A percentile compares a stretch with the other conserved stretches of the same genome.
Evolutionary conservation across 2,797 vertebrate species (phyloP).

Genomic region (Coranthus polyacanthus): DNA sequence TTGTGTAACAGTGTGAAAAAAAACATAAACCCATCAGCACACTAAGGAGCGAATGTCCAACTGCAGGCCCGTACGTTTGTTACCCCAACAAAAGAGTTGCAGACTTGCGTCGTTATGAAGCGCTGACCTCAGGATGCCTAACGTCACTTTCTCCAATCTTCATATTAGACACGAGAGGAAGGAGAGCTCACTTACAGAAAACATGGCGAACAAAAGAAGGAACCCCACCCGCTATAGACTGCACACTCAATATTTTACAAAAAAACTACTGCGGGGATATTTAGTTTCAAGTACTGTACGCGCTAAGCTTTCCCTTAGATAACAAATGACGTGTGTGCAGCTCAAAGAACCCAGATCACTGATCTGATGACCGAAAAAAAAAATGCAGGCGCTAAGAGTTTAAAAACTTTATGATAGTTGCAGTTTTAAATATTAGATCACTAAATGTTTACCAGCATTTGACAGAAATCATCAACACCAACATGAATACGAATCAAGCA

Average conservation of each 20-base stretch:
- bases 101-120: background rate
- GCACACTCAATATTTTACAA: background rate
- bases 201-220: slow-evolving; percentile 34
- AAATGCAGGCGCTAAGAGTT: too few species aligned
- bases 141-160: slow-evolving; percentile 31
- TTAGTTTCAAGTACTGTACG: background rate
- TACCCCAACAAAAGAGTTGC: background rate
- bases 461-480: too few species aligned
- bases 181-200: slow-evolving; percentile 18
- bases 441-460: too few species aligned
- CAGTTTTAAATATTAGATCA: too few species aligned
- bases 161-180: slow-evolving; percentile 19
- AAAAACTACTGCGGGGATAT: background rate
- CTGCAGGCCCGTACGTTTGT: background rate
- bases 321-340: slow-evolving; percentile 14
- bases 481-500: too few species aligned
- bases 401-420: too few species aligned
- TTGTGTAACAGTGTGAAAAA: background rate
- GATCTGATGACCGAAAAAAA: background rate
- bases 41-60: background rate
- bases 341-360: too few species aligned
- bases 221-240: slow-evolving; percentile 11
- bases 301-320: background rate
- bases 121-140: background rate
- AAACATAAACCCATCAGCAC: background rate